A percentile compares a stretch with the other conserved stretches of the same genome.
Conservation (phyloP, 2,797 vertebrate species). For the Chelon auratus region DNA sequence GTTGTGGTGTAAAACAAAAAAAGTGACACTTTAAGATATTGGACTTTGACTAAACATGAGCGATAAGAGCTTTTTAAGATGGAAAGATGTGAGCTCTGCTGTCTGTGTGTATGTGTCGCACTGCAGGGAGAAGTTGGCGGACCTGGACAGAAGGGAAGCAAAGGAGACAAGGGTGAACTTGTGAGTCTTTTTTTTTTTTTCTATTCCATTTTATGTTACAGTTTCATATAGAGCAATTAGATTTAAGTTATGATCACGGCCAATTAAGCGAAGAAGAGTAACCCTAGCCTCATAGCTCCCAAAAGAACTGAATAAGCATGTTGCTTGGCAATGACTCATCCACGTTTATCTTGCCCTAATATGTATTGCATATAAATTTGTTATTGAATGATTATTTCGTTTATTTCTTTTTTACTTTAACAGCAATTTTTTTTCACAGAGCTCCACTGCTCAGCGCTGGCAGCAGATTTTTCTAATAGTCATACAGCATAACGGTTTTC, state of each 20-base stretch:
- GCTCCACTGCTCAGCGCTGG: no score
- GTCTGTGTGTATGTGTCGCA: conserved; percentile 72
- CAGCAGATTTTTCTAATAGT: not conserved
- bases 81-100: conserved; percentile 61
- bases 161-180: conserved; percentile 97
- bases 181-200: conserved; percentile 83
- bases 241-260: conserved; percentile 17
- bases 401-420: not conserved
- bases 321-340: conserved; percentile 24
- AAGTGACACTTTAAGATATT: conserved; percentile 74
- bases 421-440: no score
- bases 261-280: conserved; percentile 23
- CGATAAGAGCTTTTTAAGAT: conserved; percentile 44
- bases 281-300: conserved; percentile 31
- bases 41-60: conserved; percentile 53
- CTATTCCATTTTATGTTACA: not conserved
- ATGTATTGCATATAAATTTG: conserved; percentile 31
- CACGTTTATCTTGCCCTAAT: conserved; percentile 23
- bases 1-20: conserved; percentile 23
- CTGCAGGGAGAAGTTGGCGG: conserved; percentile 97
- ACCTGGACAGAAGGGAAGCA: conserved; percentile 97
- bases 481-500: not conserved
- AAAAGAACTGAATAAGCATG: conserved; percentile 38
- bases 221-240: conserved; percentile 4
- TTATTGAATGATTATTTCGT: conserved; percentile 20